Evolutionary conservation across 2,888 invertebrate species (phyloP), one percentile per base, ranked within the genome.

Genomic region (Esperia sulphurella): DNA sequence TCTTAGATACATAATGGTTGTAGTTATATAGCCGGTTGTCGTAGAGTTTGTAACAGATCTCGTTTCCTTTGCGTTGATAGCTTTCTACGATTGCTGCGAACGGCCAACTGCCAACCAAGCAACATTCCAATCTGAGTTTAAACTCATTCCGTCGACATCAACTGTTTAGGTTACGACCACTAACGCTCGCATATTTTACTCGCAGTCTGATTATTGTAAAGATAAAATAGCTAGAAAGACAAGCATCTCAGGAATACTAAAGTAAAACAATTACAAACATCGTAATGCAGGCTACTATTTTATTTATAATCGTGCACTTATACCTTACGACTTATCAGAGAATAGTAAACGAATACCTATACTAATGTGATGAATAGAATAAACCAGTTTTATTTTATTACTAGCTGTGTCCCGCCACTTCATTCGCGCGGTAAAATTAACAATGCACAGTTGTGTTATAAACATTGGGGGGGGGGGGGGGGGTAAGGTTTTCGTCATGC

Each of bases 61-160:
- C 30, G 21, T 48, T 43, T 48, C 29, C 8, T 43, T 39, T 42
- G 30, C 42, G n/a, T 14, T 33, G 39, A 31, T 43, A 48, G 43
- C 40, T 43, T 48, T 44, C 33, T 44, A 28, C 37, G 13, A 46
- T 33, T 14, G 28, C 41, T 13, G 10, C 41, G 41, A 41, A 21
- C 28, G 12, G 21, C 13, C 21, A 33, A 43, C 31, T 37, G 31
- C 42, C 38, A 38, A 41, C 47, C 14, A 14, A 13, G 39, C 40
- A 31, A 33, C 43, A 40, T 40, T 44, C 40, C 37, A 44, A 48
- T 48, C 33, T 31, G 48, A 44, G 44, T 39, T 47, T 30, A 47
- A 37, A 33, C 47, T 47, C 30, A 33, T 47, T 47, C 42, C 10
- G 14, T 29, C 39, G 12, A 35, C 41, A 46, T 46, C 46, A 46